Conservation (phyloP, 2,797 vertebrate genomes). For the Rhynchonycteris naso region DNA sequence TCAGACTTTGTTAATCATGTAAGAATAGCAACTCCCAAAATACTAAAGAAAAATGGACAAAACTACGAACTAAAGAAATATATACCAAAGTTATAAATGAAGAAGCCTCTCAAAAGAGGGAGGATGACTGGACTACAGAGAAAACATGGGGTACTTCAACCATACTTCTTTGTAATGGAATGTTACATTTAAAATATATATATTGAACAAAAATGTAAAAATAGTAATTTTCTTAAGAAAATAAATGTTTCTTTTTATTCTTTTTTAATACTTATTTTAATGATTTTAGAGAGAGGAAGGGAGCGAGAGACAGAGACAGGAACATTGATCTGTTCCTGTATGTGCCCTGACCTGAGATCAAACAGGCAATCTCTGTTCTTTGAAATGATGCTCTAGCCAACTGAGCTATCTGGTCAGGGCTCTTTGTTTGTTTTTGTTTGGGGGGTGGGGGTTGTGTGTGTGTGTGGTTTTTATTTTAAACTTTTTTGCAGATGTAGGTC, state of each 20-base stretch:
- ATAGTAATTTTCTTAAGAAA: constrained; percentile 21
- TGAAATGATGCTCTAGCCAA: no score
- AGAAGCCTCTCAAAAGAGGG: neutral
- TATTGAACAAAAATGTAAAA: neutral
- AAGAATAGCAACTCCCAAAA: neutral
- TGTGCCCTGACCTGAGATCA: no score
- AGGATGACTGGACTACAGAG: neutral
- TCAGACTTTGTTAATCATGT: neutral
- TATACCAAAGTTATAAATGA: neutral
- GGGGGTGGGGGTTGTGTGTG: no score
- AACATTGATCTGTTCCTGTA: no score
- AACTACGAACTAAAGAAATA: constrained; percentile 4
- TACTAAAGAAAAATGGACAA: neutral
- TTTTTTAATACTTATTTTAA: neutral
- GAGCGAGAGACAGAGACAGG: no score
- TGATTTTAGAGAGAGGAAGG: no score
- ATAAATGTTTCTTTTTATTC: neutral
- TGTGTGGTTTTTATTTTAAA: no score
- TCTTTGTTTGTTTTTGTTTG: no score
- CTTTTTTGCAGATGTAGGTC: neutral
- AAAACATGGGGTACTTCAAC: neutral
- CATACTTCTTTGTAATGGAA: neutral
- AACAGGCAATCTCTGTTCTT: no score
- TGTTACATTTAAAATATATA: neutral
- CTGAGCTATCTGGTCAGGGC: no score